Base-by-base conservation (phyloP, 2,888 invertebrate genomes). In the Melanostoma scalare region DNA sequence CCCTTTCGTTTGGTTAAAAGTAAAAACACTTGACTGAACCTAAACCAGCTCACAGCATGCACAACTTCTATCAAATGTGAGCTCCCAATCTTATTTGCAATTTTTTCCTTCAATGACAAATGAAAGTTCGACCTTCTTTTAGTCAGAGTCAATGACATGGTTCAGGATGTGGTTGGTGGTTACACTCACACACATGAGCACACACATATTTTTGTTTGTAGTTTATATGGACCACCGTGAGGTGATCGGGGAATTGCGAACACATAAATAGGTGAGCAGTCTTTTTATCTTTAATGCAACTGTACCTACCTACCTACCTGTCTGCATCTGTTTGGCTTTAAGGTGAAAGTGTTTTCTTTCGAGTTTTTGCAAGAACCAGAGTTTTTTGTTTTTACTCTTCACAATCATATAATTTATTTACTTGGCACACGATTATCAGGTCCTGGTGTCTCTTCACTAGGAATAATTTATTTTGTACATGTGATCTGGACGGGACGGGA, bases 101-200 rank as follows among this genome's bases (percentile, higher is more conserved):
- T 58, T 76, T 40, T 38, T 20, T 20, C 20, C 44, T 75, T 63
- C 67, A 77, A 38, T 50, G 71, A 77, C 67, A 81, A 81, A 81
- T 81, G 81, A 81, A 81, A 81, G 81, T 81, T 61, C 67, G 77
- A 77, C 81, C 81, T 81, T 81, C 77, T 81, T 81, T 81, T 35
- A 30, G 61, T 60, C 60, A 67, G 55, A 77, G 81, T 81, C 81
- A 81, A 77, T 81, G 81, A 81, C 81, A 77, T 67, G 38, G 48
- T 81, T 56, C 81, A 81, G 81, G 81, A 81, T 81, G 77, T 77
- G 60, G 38, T 42, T 8, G 63, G 60, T 63, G 33, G 8, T 31
- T 4, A 69, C 31, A 44, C 52, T 53, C 40, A 31, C 40, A 40
- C 33, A 3, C 3, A 31, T 6, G 6, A 8, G 53, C 35, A 10